Base-by-base conservation (phyloP, 2,797 vertebrate genomes). In the Melanotaenia parkinsoni region DNA sequence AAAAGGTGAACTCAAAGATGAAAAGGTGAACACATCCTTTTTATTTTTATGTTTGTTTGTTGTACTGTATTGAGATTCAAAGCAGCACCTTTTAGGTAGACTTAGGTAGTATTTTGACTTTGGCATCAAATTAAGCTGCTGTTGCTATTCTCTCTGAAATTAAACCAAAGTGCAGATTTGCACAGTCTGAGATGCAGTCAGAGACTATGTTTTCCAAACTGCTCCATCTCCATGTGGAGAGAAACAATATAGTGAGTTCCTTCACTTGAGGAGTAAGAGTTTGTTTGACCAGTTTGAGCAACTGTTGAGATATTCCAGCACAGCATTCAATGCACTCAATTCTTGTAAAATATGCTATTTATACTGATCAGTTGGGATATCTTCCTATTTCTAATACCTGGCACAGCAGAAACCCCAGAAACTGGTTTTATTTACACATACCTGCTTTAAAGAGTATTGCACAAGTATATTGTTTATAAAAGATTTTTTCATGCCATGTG, bases 61-160 rank as follows among this genome's bases (percentile, higher is more conserved):
- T 35, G 33, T 35, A 10, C n/a, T 10, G 9, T 30, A 16, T n/a
- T 61, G 0, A 26, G 45, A 54, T 62, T 40, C 0, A 70, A 63
- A 73, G 76, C 79, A 60, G 72, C 63, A 5, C 60, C 81, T 73
- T 16, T 45, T 76, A 79, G 74, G 53, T 7, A 6, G 9, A 30
- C 32, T 62, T 0, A 22, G 10, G 28, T 30, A 30, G 4, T 45
- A 3, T 1, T 47, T 67, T 60, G 22, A 37, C n/a, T 59, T 50
- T 12, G 26, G 28, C 1, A 10, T 16, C 10, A 8, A 22, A 10
- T 51, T 9, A 3, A 51, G 3, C 3, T 8, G 8, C n/a, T 22
- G 47, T 10, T 45, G 12, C 14, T 30, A 30, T 20, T 22, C 2
- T n/a, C 47, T 9, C 8, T 50, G 18, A n/a, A 50, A 51, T 4